Evolutionary conservation across 2,797 vertebrate genomes (phyloP), one percentile per base, ranked within the genome.

Genomic region (Schizothorax lantsangensis): DNA sequence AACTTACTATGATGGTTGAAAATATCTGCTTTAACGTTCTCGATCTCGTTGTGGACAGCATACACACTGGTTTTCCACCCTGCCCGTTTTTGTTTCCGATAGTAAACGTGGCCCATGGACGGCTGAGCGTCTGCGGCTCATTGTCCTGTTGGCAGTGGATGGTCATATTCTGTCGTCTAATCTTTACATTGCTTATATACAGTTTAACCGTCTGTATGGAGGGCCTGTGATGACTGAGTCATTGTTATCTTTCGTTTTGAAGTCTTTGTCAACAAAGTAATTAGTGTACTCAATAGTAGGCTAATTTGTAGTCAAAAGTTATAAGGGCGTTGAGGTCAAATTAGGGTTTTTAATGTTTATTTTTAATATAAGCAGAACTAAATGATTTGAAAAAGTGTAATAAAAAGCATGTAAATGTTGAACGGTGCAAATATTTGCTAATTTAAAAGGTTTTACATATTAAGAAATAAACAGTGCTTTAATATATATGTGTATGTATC

Each of bases 101-200:
- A 66, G 89, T 91, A 93, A 95, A 94, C 95, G 94, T 95, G 94
- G 94, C 94, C 94, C 90, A 91, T 93, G 91, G 26, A 81, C 69
- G 86, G 5, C 86, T 6, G 7, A 69, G 78, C 71, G 69, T 68
- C 23, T 88, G 77, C 79, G 79, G 7, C 82, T 88, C 86, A 88
- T 88, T 88, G 64, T 81, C 69, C 69, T 79, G 64, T 74, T 79
- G 54, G 78, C 79, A 68, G 84, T 72, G 26, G 23, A 77, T 26
- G 33, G 23, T 43, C 38, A 47, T 62, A 62, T 59, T 74, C 6
- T 57, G 21, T 54, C 38, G 36, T 40, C 14, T 52, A 84, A 19
- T 62, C 15, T 59, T 81, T 78, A 57, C 12, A 5, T 78, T 52
- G 57, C 89, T 79, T 81, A 38, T 26, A 30, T 21, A 74, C 83